Evolutionary conservation across 2,797 vertebrate genomes (phyloP).

Genomic region (Rhinichthys osculus): DNA sequence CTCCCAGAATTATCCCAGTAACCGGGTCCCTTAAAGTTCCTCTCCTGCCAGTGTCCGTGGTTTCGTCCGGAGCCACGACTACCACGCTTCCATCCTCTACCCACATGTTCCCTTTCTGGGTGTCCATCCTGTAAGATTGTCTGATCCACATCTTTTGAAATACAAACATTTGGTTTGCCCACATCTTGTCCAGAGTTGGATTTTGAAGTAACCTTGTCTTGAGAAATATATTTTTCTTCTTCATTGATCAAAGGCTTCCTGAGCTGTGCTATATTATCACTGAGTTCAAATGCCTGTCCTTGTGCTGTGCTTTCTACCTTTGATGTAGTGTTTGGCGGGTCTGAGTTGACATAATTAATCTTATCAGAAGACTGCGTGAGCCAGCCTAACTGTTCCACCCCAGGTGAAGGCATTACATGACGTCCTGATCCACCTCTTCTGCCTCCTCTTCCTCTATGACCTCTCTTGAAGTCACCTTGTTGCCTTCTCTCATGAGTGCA

Average conservation of each 20-base stretch:
- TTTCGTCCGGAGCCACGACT: conserved; percentile 43
- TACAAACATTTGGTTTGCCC: conserved; percentile 33
- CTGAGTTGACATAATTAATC: background rate
- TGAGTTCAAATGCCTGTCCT: conserved; percentile 26
- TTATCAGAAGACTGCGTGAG: conserved; percentile 67
- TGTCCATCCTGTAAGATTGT: conserved; percentile 43
- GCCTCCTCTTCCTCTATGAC: conserved; percentile 66
- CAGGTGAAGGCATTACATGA: conserved; percentile 49
- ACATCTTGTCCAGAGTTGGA: conserved; percentile 35
- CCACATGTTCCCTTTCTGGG: conserved; percentile 49
- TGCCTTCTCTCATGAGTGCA: conserved; percentile 59
- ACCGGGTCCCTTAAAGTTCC: conserved; percentile 51
- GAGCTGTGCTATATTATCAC: conserved; percentile 26
- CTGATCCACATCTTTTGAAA: conserved; percentile 21
- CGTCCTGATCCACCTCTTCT: conserved; percentile 58
- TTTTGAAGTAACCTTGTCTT: background rate
- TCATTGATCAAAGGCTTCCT: conserved; percentile 11
- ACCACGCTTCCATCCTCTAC: conserved; percentile 66
- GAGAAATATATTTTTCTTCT: background rate
- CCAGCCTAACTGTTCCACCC: conserved; percentile 67
- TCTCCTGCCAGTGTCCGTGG: conserved; percentile 59
- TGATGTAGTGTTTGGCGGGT: conserved; percentile 18
- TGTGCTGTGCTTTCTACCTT: conserved; percentile 50
- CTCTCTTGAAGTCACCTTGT: conserved; percentile 63
- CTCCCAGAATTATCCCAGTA: conserved; percentile 59